These are phyloP conservation scores for Euphysa ruthae DNA, from an alignment of 30 jellyfish, hydroid and myxozoan genomes.

Conservation along the genomic window DNA sequence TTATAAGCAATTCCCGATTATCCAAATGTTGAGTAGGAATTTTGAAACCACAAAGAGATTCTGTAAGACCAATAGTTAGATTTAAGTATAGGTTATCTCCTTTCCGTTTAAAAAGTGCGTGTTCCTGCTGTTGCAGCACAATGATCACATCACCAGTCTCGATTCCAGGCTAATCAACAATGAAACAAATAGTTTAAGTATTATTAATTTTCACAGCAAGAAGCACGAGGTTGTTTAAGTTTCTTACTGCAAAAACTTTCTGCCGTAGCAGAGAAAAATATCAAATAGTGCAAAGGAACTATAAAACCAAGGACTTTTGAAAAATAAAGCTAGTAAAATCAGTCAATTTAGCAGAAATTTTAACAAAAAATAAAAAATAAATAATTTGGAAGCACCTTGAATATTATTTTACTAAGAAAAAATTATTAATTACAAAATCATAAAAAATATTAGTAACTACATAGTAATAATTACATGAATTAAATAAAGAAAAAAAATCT, in stretches of 20 bases:
- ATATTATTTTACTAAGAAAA: no score
- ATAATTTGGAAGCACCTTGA: no score
- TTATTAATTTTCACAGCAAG: not conserved
- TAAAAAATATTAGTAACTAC: no score
- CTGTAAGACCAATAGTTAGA: slow-evolving; percentile 71
- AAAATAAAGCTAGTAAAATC: no score
- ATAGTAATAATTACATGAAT: no score
- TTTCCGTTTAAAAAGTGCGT: slow-evolving; percentile 59
- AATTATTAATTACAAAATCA: no score
- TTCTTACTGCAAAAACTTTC: not conserved
- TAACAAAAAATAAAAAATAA: no score
- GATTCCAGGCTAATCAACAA: slow-evolving; percentile 68
- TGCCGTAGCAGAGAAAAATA: no score
- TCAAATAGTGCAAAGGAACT: no score
- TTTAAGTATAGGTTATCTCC: slow-evolving; percentile 73
- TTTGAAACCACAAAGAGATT: slow-evolving; percentile 91
- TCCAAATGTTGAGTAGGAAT: slow-evolving; percentile 90
- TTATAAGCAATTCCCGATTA: slow-evolving; percentile 72
- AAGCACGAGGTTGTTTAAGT: not conserved
- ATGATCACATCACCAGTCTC: slow-evolving; percentile 96
- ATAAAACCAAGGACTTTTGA: no score
- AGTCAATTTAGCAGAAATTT: no score
- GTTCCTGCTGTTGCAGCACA: slow-evolving; percentile 62
- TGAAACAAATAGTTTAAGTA: not conserved
- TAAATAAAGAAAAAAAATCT: no score